Evolutionary conservation across 2,797 vertebrate genomes (phyloP).

Genomic region (Xenentodon cancila): DNA sequence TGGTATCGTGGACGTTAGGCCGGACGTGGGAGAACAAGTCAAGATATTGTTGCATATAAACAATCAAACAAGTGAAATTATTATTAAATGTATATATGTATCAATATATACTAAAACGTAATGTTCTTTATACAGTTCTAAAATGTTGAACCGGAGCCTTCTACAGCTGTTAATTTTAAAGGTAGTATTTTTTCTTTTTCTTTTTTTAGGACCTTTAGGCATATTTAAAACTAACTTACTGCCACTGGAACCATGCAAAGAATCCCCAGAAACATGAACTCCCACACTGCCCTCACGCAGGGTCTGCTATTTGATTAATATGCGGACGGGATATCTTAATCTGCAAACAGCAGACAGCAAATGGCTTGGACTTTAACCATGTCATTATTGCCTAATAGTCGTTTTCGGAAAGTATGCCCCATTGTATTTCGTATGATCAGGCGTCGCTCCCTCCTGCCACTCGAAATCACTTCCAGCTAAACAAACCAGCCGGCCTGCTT

Average conservation of each 20-base stretch:
- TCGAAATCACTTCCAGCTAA: slow-evolving; percentile 86
- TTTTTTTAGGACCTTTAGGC: neutral
- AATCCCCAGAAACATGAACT: slow-evolving; percentile 47
- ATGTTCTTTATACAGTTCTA: too few relatives aligned
- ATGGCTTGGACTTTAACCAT: slow-evolving; percentile 78
- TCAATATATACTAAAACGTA: too few relatives aligned
- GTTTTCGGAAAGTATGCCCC: slow-evolving; percentile 81
- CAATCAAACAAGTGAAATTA: too few relatives aligned
- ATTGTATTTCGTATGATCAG: slow-evolving; percentile 82
- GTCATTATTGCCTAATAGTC: slow-evolving; percentile 84
- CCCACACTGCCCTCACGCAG: slow-evolving; percentile 58
- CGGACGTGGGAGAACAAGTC: slow-evolving; percentile 47
- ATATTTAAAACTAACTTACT: slow-evolving; percentile 8
- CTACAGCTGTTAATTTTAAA: too few relatives aligned
- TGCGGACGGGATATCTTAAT: slow-evolving; percentile 76
- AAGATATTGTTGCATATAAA: slow-evolving; percentile 23
- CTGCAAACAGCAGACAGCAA: slow-evolving; percentile 68
- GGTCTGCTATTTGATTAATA: slow-evolving; percentile 77
- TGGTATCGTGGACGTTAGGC: slow-evolving; percentile 57
- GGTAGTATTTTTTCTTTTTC: slow-evolving; percentile 26
- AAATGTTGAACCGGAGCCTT: too few relatives aligned
- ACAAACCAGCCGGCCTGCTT: slow-evolving; percentile 81
- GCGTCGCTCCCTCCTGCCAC: slow-evolving; percentile 81
- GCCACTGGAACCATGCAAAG: slow-evolving; percentile 15
- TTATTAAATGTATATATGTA: too few relatives aligned